Evolutionary conservation across 1,140 invertebrate species (phyloP).

Genomic region (Paraescarpia echinospica): DNA sequence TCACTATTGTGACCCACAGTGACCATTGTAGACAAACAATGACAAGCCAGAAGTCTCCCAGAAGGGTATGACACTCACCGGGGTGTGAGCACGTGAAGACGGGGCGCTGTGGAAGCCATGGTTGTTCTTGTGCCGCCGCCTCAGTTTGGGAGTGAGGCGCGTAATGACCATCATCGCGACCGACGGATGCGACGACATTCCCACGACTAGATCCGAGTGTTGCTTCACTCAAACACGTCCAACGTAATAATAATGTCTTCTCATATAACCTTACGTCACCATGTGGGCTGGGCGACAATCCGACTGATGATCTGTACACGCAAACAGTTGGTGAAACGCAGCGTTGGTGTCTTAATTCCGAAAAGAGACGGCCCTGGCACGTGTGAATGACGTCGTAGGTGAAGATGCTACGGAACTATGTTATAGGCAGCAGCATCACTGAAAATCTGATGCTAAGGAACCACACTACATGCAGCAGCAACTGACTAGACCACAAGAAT

Average conservation of each 20-base stretch:
- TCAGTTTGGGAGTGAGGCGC: background rate
- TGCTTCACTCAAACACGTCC: background rate
- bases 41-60: background rate
- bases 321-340: background rate
- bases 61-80: background rate
- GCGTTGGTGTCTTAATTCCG: background rate
- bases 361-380: background rate
- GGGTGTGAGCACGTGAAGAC: background rate
- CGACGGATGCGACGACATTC: background rate
- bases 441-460: background rate
- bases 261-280: background rate
- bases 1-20: too few species aligned
- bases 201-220: background rate
- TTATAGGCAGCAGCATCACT: too few species aligned
- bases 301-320: background rate
- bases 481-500: background rate
- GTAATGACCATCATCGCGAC: background rate
- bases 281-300: background rate
- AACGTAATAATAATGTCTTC: background rate
- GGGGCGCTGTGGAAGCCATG: background rate
- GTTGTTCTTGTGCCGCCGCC: background rate
- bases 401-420: too few species aligned
- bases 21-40: background rate
- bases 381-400: background rate
- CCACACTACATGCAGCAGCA: background rate